Base-by-base conservation (phyloP, 2,797 vertebrate genomes). In the Trematomus bernacchii region DNA sequence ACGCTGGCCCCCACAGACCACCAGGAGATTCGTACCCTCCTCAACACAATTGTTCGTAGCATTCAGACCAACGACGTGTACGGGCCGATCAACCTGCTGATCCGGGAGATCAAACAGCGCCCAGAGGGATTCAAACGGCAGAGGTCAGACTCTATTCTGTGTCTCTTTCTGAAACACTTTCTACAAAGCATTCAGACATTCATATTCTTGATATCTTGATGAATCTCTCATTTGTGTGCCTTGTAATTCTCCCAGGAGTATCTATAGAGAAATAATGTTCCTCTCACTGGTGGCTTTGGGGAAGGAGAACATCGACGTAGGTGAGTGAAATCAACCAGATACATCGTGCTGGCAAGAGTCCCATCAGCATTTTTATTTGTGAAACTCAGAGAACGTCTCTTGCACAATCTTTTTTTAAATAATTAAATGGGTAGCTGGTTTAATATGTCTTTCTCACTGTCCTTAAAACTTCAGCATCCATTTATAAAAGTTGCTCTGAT, bases 221-320 rank as follows among this genome's bases (percentile, higher is more conserved):
- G 50, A 50, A 21, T 46, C 12, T 23, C 19, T 60, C 1, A 15
- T 64, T n/a, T 66, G 1, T 57, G 2, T 54, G 40, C 0, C 60
- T 6, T 80, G 4, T 74, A 3, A 76, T 47, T 73, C 15, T 80
- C 65, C 1, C 85, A 99, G 97, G 95, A 98, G 97, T 85, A 94
- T 98, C 89, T 99, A 99, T 67, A 96, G 97, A 92, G 97, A 99
- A 92, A 97, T 98, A 70, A 92, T 99, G 72, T 99, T 98, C 88
- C 95, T 98, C 42, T 96, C 97, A 7, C 88, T 98, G 82, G 97
- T 98, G 76, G 96, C 97, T 54, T 94, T 99, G 93, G 97, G 97
- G 79, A 96, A 95, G 91, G 97, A 99, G 79, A 98, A 98, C 90
- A 98, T 99, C 85, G 97, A 98, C 73, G 95, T 98, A 4, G 97